Conservation (phyloP, 2,888 invertebrate species). For the Sepioteuthis lessoniana region DNA sequence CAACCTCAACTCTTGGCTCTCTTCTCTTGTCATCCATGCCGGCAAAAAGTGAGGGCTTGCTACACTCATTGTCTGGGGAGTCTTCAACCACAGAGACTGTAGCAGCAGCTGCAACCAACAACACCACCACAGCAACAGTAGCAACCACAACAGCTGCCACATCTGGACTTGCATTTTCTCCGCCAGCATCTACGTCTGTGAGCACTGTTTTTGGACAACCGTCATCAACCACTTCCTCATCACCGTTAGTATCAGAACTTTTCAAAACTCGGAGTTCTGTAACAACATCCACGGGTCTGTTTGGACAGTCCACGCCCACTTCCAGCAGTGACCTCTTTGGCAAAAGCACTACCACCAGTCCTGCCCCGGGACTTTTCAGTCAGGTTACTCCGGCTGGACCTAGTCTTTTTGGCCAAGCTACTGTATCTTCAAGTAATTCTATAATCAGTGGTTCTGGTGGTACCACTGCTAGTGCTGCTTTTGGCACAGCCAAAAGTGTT, state of each 20-base stretch:
- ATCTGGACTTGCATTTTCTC: neutral
- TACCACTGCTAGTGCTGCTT: neutral
- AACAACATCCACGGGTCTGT: constrained; percentile 46
- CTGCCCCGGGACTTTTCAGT: constrained; percentile 43
- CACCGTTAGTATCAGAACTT: neutral
- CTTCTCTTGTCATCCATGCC: neutral
- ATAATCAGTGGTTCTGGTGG: neutral
- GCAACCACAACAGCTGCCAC: neutral
- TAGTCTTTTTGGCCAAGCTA: constrained; percentile 18
- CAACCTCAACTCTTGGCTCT: neutral
- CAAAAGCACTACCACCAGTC: constrained; percentile 49
- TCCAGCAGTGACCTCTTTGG: constrained; percentile 53
- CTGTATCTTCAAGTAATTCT: neutral
- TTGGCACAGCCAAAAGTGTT: neutral
- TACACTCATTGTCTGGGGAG: neutral
- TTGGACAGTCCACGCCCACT: constrained; percentile 49
- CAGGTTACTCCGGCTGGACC: neutral
- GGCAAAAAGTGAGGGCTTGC: constrained; percentile 41
- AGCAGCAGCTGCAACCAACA: constrained; percentile 50
- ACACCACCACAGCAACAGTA: neutral
- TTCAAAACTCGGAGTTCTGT: constrained; percentile 1
- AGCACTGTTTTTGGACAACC: neutral
- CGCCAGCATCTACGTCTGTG: neutral
- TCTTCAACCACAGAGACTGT: neutral
- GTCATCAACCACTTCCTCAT: neutral